Evolutionary conservation across 2,888 invertebrate species (phyloP), one percentile per base, ranked within the genome.

Genomic region (Drosophila incognita): DNA sequence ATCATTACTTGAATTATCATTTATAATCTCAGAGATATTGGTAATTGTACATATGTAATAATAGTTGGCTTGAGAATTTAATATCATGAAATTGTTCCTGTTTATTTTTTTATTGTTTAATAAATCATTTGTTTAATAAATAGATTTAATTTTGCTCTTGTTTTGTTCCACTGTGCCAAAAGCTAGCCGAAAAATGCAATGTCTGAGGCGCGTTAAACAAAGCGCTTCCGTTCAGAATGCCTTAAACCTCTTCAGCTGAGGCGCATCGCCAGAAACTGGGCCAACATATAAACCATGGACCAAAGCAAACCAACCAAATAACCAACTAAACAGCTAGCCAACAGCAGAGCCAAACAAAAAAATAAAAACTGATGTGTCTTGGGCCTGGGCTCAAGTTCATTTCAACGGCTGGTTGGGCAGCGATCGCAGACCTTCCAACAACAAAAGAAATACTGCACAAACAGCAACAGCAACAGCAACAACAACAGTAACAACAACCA

Each of bases 321-420:
- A 77, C 70, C 74, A 83, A 72, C 38, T 35, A 48, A 36, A 7
- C 33, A 11, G 15, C 40, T 18, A n/a, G 18, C 18, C 31, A 24
- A 21, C 52, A 29, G 2, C 31, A 38, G 18, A 56, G 65, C 58
- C 42, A 24, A 33, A 7, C 3, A 35, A 13, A 35, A 21, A 21
- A 46, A 46, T 8, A 46, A 15, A 29, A 54, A 29, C 57, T 36
- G 64, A 52, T 71, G 48, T 38, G 60, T 38, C 59, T 70, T 76
- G 73, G 71, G 68, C 65, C 65, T 58, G 48, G 57, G 65, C 81
- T 89, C 89, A 89, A 89, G 89, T 89, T 89, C 90, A 89, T 88
- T 89, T 89, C 75, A 85, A 89, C 89, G 87, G 86, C 76, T 86
- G 76, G 83, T 81, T 90, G 84, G 73, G 71, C 79, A 80, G 75